Evolutionary conservation across 2,888 invertebrate species (phyloP).

Genomic region (Synanthedon vespiformis): DNA sequence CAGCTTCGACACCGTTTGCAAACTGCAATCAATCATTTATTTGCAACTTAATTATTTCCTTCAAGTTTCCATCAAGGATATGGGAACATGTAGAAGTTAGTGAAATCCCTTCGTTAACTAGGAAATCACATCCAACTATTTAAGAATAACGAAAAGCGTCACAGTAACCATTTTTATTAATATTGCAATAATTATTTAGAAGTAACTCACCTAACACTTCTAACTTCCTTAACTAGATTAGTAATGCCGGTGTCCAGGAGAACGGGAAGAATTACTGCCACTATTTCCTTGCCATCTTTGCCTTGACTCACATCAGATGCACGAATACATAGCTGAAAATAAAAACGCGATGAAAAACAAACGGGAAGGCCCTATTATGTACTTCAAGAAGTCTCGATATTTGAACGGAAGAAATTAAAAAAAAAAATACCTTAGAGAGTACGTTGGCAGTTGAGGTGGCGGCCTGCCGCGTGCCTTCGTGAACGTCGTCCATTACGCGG

Average conservation of each 20-base stretch:
- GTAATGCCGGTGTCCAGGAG: conserved; percentile 84
- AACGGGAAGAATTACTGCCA: conserved; percentile 82
- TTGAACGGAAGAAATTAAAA: not conserved
- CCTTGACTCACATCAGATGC: conserved; percentile 78
- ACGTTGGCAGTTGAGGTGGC: conserved; percentile 79
- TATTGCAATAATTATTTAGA: not conserved
- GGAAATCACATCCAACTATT: too few species aligned
- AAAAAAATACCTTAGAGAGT: conserved; percentile 75
- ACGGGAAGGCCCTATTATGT: too few species aligned
- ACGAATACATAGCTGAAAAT: conserved; percentile 74
- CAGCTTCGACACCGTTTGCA: conserved; percentile 88
- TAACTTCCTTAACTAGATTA: conserved; percentile 82
- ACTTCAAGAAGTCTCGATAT: too few species aligned
- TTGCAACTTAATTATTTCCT: too few species aligned
- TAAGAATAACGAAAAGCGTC: too few species aligned
- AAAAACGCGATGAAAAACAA: not conserved
- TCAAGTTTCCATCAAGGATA: too few species aligned
- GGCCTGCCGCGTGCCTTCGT: conserved; percentile 84
- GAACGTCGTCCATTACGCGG: conserved; percentile 94
- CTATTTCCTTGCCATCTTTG: conserved; percentile 78
- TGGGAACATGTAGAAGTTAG: too few species aligned
- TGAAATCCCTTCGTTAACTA: too few species aligned
- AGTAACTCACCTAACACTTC: conserved; percentile 75
- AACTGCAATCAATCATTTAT: conserved; percentile 46
- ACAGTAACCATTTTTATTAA: too few species aligned